Percentiles rank a stretch among this genome's conserved stretches.
Evolutionary conservation across 2,113 vertebrate genomes (phyloP).

Genomic region (Eulemur rufifrons): DNA sequence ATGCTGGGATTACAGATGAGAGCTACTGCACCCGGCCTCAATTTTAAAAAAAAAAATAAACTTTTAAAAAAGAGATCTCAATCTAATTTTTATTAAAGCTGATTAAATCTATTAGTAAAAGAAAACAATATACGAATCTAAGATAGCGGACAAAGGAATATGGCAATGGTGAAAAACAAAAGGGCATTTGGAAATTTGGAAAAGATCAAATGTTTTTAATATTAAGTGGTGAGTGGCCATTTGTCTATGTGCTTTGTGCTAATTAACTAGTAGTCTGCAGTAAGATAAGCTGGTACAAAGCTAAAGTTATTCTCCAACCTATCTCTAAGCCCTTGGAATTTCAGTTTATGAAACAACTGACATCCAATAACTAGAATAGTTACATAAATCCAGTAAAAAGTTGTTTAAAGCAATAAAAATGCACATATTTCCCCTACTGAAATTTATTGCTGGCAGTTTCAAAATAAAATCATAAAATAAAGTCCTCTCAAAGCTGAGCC

Average conservation of each 20-base stretch:
- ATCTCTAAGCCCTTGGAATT: not conserved
- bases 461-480: constrained; percentile 43
- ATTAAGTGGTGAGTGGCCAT: not conserved
- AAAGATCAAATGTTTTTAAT: not conserved
- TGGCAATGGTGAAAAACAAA: not conserved
- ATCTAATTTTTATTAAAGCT: constrained; percentile 45
- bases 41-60: constrained; percentile 24
- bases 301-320: not conserved
- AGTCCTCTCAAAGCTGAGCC: not conserved
- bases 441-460: constrained; percentile 15
- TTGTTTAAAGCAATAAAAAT: not conserved
- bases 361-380: not conserved
- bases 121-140: constrained; percentile 24
- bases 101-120: constrained; percentile 26
- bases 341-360: not conserved
- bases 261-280: not conserved
- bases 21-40: not conserved
- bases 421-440: not conserved
- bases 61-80: constrained; percentile 48
- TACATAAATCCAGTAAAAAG: constrained; percentile 27
- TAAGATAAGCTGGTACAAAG: not conserved
- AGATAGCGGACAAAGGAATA: not conserved
- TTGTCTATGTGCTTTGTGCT: not conserved
- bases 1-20: too few species aligned
- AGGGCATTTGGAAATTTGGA: not conserved